Base-by-base conservation (phyloP, 1,140 invertebrate species). In the Andricus grossulariae region DNA sequence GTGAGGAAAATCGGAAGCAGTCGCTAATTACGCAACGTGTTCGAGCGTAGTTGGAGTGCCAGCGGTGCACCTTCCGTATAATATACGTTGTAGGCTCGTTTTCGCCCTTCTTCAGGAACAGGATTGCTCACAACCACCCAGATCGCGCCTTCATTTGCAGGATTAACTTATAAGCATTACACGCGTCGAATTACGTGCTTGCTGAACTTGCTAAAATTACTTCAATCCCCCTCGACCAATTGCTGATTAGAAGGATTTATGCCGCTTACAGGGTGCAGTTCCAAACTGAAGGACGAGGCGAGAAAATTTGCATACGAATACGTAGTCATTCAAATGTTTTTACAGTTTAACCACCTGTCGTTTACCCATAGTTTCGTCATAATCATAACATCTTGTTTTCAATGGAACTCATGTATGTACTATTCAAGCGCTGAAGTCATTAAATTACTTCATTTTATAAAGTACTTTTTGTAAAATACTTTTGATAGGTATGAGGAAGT, bases 1-100 rank as follows among this genome's bases (percentile, higher is more conserved):
- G 77, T 78, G 79, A 75, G 75, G 80, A 85, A 86, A 86, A 84
- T 76, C 81, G 74, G 81, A 83, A 80, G 82, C 79, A 85, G 81
- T 85, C 85, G 84, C 84, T 86, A 86, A 86, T 86, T 86, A 86
- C 85, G 85, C 80, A 81, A 84, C 79, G 84, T 81, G 83, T 86
- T 86, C 85, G 83, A 85, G 85, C 85, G 83, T 86, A 52, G 60
- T 74, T 79, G 76, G 79, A 78, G 83, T 85, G 77, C 77, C 83
- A 66, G 79, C 77, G 78, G 77, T 60, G 75, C 80, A 78, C 78
- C 82, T 76, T 80, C 76, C 57, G 57, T 25, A 81, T 79, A 79
- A 45, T 45, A 45, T 45, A 45, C 39, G 39, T 45, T 45, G 39
- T 45, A 78, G 74, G 81, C 75, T 80, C 50, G 73, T 73, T 84